These are phyloP conservation scores for Cyanoramphus novaezelandiae DNA, from an alignment of 2,113 vertebrate genomes.

Conservation along the genomic window DNA sequence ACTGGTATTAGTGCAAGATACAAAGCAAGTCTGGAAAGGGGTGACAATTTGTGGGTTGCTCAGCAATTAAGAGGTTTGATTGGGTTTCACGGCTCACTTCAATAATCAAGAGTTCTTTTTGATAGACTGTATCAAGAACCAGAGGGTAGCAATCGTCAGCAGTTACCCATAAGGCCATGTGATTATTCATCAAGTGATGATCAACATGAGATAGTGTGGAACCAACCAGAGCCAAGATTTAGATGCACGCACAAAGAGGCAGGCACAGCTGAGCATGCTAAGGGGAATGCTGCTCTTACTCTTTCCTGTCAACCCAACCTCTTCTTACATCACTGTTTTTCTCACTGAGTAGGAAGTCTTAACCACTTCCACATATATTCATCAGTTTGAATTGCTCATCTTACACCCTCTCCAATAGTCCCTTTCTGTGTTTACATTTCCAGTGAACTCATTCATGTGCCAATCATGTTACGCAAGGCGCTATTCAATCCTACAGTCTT, in stretches of 20 bases:
- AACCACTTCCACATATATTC: slow-evolving; percentile 1
- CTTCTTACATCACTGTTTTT: neutral
- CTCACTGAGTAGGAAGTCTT: neutral
- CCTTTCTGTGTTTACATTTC: slow-evolving; percentile 26
- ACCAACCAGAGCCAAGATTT: neutral
- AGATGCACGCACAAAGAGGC: neutral
- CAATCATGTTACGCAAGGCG: neutral
- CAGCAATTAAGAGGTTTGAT: neutral
- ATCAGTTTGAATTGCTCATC: neutral
- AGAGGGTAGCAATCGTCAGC: neutral
- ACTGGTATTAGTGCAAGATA: neutral
- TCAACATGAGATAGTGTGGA: neutral
- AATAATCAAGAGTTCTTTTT: neutral
- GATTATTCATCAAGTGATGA: neutral
- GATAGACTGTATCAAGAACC: neutral
- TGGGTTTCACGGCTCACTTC: neutral
- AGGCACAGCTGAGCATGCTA: rapidly evolving
- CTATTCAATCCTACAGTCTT: neutral
- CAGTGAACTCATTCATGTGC: neutral
- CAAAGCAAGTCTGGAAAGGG: neutral
- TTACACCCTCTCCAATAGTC: neutral
- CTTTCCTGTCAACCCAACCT: neutral
- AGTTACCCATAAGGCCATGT: neutral
- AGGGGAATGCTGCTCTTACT: neutral
- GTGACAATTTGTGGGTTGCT: neutral